These are phyloP conservation scores for Propithecus deckenii DNA, from an alignment of 2,797 vertebrate genomes.

Conservation along the genomic window DNA sequence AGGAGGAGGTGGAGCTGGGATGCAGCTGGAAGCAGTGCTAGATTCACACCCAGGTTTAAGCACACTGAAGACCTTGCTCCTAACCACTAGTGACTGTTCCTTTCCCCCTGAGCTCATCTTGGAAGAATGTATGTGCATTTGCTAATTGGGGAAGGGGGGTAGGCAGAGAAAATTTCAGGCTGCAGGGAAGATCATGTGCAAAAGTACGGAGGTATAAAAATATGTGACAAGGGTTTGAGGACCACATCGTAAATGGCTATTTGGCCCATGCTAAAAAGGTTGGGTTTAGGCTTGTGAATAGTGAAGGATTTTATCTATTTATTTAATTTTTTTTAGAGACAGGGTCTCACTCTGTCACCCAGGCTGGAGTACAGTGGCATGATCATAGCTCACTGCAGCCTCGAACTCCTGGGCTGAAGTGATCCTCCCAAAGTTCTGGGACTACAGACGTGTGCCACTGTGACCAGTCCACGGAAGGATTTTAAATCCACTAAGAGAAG, in stretches of 20 bases:
- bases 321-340: neutral
- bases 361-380: neutral
- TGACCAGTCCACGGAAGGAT: neutral
- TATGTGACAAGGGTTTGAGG: neutral
- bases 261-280: neutral
- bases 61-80: neutral
- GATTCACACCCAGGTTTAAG: neutral
- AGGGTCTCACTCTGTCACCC: neutral
- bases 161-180: neutral
- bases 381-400: neutral
- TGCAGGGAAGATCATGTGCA: neutral
- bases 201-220: neutral
- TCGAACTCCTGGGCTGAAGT: neutral
- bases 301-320: neutral
- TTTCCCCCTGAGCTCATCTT: neutral
- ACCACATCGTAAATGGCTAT: neutral
- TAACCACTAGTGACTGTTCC: rapidly evolving
- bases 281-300: neutral
- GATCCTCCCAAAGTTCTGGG: neutral
- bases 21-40: neutral
- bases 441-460: neutral
- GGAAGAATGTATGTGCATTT: neutral
- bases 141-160: neutral
- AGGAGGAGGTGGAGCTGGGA: neutral
- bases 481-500: neutral